A percentile compares a stretch with the other conserved stretches of the same genome.
phyloP scores from a whole-genome alignment of 2,113 vertebrate genomes.

The Circaetus cinerascens region DNA sequence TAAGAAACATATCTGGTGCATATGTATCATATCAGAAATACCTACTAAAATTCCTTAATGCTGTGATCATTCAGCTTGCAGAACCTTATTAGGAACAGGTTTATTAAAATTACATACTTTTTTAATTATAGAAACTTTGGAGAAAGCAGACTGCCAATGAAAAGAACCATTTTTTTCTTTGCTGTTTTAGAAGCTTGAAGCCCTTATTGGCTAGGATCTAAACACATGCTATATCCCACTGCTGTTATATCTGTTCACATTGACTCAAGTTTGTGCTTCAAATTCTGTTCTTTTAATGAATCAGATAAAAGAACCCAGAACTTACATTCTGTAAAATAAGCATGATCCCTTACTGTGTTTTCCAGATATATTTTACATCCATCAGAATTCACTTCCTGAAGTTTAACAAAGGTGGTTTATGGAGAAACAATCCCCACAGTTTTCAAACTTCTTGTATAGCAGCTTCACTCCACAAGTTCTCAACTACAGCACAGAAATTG shows the following conservation, averaged over 20 bases:
- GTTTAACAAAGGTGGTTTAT: not conserved
- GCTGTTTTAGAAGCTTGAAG: not conserved
- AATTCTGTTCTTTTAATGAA: not conserved
- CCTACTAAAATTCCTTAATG: not conserved
- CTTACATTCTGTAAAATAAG: not conserved
- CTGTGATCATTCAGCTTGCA: not conserved
- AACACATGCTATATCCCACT: not conserved
- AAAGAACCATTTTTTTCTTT: not conserved
- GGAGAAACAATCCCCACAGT: not conserved
- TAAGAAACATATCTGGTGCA: not conserved
- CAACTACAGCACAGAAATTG: not conserved
- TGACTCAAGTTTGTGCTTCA: not conserved
- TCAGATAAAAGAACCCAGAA: not conserved
- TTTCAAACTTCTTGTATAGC: not conserved
- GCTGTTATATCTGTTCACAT: not conserved
- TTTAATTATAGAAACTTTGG: not conserved
- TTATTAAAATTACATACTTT: not conserved
- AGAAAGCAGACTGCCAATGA: not conserved
- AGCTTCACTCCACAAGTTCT: not conserved
- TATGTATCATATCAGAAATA: not conserved
- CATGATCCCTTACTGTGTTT: not conserved
- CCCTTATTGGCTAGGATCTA: not conserved
- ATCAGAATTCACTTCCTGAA: not conserved
- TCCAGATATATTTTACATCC: not conserved
- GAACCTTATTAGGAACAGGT: not conserved